Percentiles rank a stretch among this genome's conserved stretches.
Evolutionary conservation across 2,797 vertebrate species (phyloP).

Genomic region (Psittacula echo): DNA sequence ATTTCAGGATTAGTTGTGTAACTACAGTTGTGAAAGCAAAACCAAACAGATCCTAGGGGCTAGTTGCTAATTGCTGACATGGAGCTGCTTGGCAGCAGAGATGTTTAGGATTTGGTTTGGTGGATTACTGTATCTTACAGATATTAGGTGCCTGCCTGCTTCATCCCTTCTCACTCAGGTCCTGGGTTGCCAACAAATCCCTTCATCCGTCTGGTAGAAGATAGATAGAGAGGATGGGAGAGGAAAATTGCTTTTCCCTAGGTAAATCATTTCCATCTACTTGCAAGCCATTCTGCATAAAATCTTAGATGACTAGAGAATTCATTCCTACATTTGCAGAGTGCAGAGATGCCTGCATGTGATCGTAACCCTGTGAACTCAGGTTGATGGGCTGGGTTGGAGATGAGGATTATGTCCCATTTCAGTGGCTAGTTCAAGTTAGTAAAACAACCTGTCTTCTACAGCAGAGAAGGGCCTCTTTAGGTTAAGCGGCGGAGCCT

Average conservation of each 20-base stretch:
- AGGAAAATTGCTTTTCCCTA: neutral
- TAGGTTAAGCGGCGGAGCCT: neutral
- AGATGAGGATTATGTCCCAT: neutral
- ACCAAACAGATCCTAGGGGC: neutral
- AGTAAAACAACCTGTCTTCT: neutral
- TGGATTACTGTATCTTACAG: fast-evolving
- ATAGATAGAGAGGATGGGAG: neutral
- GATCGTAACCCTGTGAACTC: neutral
- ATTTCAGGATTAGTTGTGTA: neutral
- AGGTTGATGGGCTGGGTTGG: fast-evolving
- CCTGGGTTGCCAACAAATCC: neutral
- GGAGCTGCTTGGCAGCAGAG: neutral
- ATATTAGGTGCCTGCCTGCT: neutral
- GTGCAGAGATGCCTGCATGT: neutral
- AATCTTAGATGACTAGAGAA: fast-evolving
- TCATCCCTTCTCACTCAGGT: neutral
- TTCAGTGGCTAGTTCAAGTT: neutral
- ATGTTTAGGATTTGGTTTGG: neutral
- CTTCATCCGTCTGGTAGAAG: neutral
- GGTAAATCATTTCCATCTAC: neutral
- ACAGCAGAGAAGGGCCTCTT: neutral
- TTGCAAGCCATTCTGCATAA: neutral
- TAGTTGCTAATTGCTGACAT: neutral
- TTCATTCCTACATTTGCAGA: fast-evolving
- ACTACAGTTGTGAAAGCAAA: neutral